Evolutionary conservation across 2,113 vertebrate species (phyloP), one percentile per base, ranked within the genome.

Genomic region (Carollia perspicillata): DNA sequence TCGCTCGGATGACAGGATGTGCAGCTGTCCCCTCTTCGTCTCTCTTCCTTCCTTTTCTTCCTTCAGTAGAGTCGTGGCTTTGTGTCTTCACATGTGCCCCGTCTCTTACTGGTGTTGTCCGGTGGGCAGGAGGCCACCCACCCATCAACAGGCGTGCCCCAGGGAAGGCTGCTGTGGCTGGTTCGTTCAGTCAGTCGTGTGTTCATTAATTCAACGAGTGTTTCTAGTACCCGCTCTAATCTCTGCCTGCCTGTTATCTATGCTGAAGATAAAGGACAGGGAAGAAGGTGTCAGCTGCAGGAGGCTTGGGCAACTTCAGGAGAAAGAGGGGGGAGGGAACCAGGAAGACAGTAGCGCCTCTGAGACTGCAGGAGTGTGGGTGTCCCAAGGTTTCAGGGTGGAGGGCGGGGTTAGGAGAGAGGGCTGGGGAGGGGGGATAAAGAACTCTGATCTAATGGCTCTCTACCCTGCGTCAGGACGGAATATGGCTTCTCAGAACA

Each of bases 21-120:
- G 28, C 2, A 1, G 9, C 0, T 23, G 14, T 0, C 5, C 8
- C 42, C 65, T 12, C n/a, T n/a, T n/a, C n/a, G 33, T 20, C 53
- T 37, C 1, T n/a, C 40, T 40, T 79, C 20, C 55, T 65, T 26
- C 44, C 13, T n/a, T 37, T 30, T 66, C 68, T 22, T 65, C 18
- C 53, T 33, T 87, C n/a, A 77, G 84, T 5, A 7, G 35, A 77
- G n/a, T 13, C 58, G 30, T 47, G 55, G 35, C 35, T 51, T 23
- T n/a, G 16, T 16, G 26, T 55, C 78, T 60, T 47, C 65, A 53
- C 47, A 23, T 1, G 18, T 8, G 20, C 63, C 42, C n/a, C 2
- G 20, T 60, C 75, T 40, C 33, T 69, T 13, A 68, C n/a, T 40
- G 63, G 60, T 60, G n/a, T 7, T 8, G 26, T 49, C 66, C 26